A percentile compares a stretch with the other conserved stretches of the same genome.
Evolutionary conservation across 2,888 invertebrate genomes (phyloP).

Genomic region (Bibio marci): DNA sequence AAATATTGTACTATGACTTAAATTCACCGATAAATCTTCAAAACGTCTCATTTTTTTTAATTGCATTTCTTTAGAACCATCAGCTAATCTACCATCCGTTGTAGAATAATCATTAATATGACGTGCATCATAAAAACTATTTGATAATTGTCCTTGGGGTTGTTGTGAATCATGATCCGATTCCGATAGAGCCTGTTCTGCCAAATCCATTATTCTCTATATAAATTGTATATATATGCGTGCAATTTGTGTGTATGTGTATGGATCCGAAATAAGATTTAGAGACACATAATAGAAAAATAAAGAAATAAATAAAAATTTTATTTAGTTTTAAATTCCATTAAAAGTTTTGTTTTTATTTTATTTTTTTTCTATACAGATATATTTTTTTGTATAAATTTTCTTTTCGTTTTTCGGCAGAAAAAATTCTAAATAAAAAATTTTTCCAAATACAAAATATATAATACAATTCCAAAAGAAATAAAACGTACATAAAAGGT

Average conservation of each 20-base stretch:
- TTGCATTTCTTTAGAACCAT: conserved; percentile 50
- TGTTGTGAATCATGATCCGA: conserved; percentile 37
- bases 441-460: too few relatives aligned
- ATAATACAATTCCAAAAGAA: too few relatives aligned
- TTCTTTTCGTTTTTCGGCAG: too few relatives aligned
- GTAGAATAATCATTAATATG: conserved; percentile 64
- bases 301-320: not conserved
- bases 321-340: not conserved
- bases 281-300: not conserved
- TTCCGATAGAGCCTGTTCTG: conserved; percentile 67
- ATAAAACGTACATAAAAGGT: too few relatives aligned
- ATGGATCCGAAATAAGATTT: not conserved
- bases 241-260: conserved; percentile 4
- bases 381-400: too few relatives aligned
- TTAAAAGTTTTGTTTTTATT: too few relatives aligned
- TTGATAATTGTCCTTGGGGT: conserved; percentile 31
- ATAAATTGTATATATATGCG: conserved; percentile 8
- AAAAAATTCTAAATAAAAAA: too few relatives aligned
- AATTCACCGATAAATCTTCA: conserved; percentile 70
- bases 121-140: conserved; percentile 65
- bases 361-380: too few relatives aligned
- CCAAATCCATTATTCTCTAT: conserved; percentile 82
- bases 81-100: conserved; percentile 53
- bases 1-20: conserved; percentile 72
- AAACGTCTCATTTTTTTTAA: conserved; percentile 67